Evolutionary conservation across 2,888 invertebrate genomes (phyloP).

Genomic region (Campoplex capitator): DNA sequence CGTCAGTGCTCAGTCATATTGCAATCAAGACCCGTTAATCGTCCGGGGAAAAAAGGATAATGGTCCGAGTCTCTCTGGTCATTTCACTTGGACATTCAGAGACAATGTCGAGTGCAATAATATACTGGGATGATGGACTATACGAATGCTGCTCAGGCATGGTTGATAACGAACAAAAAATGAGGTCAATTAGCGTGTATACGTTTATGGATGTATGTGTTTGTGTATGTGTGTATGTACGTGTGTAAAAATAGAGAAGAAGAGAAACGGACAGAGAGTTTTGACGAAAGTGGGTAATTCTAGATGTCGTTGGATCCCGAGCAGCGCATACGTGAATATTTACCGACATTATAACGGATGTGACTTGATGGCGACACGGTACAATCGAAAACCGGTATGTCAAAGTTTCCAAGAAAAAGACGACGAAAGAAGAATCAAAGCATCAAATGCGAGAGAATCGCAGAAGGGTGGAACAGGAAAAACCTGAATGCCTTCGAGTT

Average conservation of each 20-base stretch:
- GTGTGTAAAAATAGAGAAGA: background rate
- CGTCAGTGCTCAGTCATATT: slow-evolving; percentile 42
- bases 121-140: slow-evolving; percentile 25
- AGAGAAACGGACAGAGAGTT: slow-evolving; percentile 6
- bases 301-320: background rate
- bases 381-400: background rate
- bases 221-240: background rate
- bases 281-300: background rate
- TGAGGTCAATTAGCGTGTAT: slow-evolving; percentile 11
- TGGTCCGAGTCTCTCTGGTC: slow-evolving; percentile 42
- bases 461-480: background rate
- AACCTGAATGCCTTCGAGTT: background rate
- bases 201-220: background rate
- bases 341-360: background rate
- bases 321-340: background rate
- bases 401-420: background rate
- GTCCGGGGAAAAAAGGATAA: slow-evolving; percentile 58
- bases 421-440: background rate
- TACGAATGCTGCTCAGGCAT: background rate
- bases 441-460: background rate
- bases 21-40: slow-evolving; percentile 58
- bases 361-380: background rate
- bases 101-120: slow-evolving; percentile 35
- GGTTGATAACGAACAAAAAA: slow-evolving; percentile 18
- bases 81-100: slow-evolving; percentile 24